Conservation (phyloP, 2,113 vertebrate genomes). For the Paracanthobrama guichenoti region DNA sequence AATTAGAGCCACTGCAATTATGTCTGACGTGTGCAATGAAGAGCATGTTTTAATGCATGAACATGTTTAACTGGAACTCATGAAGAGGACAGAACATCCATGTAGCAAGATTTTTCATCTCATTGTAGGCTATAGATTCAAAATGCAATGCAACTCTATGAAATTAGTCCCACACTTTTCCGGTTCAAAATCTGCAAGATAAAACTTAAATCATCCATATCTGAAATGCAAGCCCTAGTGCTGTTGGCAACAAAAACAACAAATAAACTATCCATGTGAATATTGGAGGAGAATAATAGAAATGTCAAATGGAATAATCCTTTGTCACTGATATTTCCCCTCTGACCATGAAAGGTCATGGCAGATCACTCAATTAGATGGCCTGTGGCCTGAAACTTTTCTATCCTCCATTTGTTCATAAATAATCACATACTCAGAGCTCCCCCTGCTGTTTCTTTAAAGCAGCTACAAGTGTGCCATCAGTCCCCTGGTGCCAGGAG, state of each 20-base stretch:
- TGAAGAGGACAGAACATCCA: not conserved
- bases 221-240: not conserved
- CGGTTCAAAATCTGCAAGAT: not conserved
- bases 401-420: not conserved
- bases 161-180: not conserved
- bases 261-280: slow-evolving; percentile 49
- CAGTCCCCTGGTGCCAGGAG: not conserved
- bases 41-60: slow-evolving; percentile 22
- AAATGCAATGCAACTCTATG: not conserved
- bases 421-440: slow-evolving; percentile 34
- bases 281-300: slow-evolving; percentile 55
- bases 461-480: slow-evolving; percentile 6
- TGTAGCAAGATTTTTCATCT: not conserved
- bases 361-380: slow-evolving; percentile 51
- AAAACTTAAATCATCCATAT: not conserved
- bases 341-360: slow-evolving; percentile 50
- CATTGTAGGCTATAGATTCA: not conserved
- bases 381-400: slow-evolving; percentile 32
- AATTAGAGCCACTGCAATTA: slow-evolving; percentile 52
- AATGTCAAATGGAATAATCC: slow-evolving; percentile 58
- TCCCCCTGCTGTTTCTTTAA: slow-evolving; percentile 47
- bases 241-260: slow-evolving; percentile 45
- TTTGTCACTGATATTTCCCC: slow-evolving; percentile 52
- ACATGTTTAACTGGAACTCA: slow-evolving; percentile 1
- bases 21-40: slow-evolving; percentile 17